Base-by-base conservation (phyloP, 30 jellyfish, hydroid and myxozoan genomes). In the Cassiopea xamachana region DNA sequence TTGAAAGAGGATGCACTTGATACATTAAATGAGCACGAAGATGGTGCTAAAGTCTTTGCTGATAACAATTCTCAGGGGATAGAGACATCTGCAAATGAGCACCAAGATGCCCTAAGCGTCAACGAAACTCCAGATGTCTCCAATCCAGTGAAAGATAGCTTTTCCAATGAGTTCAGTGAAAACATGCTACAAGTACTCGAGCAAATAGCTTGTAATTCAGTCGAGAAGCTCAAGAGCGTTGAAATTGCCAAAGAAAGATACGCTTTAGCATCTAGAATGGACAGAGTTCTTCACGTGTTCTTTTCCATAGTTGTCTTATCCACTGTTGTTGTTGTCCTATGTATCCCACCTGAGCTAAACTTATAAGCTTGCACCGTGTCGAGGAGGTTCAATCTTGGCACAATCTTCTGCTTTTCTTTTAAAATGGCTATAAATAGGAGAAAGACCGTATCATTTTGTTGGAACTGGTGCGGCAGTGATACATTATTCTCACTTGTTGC, bases 341-440 rank as follows among this genome's bases (percentile, higher is more conserved):
- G n/a, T 18, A 44, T 68, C 46, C 90, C 90, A 13, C 90, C 90
- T 1, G 58, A 48, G 18, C 44, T 82, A 44, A 73, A 68, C 47
- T 39, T 64, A 64, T 64, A 27, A 64, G 2, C 2, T 16, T 2
- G 27, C 27, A 64, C 2, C 19, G 8, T 14, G 39, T 17, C 15
- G 6, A 14, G 74, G 15, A 14, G 43, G 27, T 4, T 14, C 43
- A 64, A 2, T 64, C 8, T 2, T 4, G 74, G 43, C 27, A 14
- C 19, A 59, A 59, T 59, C 69, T 27, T 27, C 39, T 27, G 39
- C 39, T 27, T 27, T 27, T 27, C 39, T 27, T 27, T 27, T 27
- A 27, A 27, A 27, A 27, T 27, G 39, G 39, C 39, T 27, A 27
- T 27, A 27, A 27, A 27, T 27, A 27, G 0, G 39, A 27, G 39